Base-by-base conservation (phyloP, 1,140 invertebrate species). In the Heliconius melpomene region DNA sequence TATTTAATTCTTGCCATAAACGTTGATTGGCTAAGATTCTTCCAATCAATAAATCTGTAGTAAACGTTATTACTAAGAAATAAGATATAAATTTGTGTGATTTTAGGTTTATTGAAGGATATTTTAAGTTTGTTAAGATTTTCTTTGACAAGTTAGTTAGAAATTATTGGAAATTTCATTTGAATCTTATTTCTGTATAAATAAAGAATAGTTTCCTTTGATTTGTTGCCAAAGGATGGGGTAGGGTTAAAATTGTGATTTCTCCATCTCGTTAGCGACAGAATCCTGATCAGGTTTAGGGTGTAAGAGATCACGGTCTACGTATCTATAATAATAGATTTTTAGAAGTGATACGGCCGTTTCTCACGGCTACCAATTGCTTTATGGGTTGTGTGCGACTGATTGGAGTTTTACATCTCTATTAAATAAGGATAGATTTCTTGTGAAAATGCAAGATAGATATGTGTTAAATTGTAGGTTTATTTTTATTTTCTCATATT, bases 1-100 rank as follows among this genome's bases (percentile, higher is more conserved):
- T 85, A 87, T 85, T 86, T 91, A 90, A 91, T 91, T 90, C 87
- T 91, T 73, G 84, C 81, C 84, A 87, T 92, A 92, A 92, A 91
- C 71, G 36, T 66, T 50, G 77, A 79, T 77, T 60, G 72, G 66
- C 81, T 73, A 73, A 20, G 9, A 5, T n/a, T 23, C 54, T 77
- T 52, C 18, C 26, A 52, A 3, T 8, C n/a, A 73, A 11, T 13
- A 57, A 80, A 54, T 66, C 18, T 3, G 23, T 29, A 36, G 7
- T 0, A 66, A 2, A 7, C 73, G 18, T 54, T 83, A 78, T 77
- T 8, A 2, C 50, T 46, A 1, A 20, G 23, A 1, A 13, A 72
- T 82, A 84, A 75, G 72, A 80, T 74, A 70, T 13, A 73, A 74
- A 77, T 75, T 84, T 29, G 16, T 46, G 13, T 71, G 29, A 54